Evolutionary conservation across 2,888 invertebrate genomes (phyloP), one percentile per base, ranked within the genome.

Genomic region (Taenaris catops): DNA sequence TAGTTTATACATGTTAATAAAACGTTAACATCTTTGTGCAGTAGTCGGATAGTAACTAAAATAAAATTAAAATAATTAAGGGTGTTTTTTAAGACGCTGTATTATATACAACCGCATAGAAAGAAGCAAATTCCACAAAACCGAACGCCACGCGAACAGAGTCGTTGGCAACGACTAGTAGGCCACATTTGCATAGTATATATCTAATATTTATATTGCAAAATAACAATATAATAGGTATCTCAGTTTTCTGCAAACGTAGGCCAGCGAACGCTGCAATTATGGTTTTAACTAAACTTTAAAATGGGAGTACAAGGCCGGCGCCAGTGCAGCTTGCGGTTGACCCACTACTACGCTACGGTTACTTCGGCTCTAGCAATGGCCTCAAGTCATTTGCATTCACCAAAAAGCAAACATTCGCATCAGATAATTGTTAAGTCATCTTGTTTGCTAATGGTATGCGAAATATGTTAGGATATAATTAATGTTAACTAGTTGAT

Each of bases 311-410:
- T 29, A 18, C 32, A 39, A 43, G 44, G 46, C 40, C 42, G 40
- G 45, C 45, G 40, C 36, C 40, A 46, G 45, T 55, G 51, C 51
- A 61, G 52, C 57, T 48, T 59, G 64, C 52, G 62, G 63, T 58
- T 58, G 70, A 65, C 70, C 76, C 58, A 75, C 58, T 68, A 57
- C 47, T 61, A 58, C 55, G 58, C 47, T 61, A 58, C 55, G 56
- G 49, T 66, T 59, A 64, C 60, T 60, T 34, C 28, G 16, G 29
- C 40, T 14, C 36, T 16, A 39, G 19, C 9, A 17, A 25, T 12
- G 29, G 28, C 38, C 31, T 35, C 26, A 23, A 34, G 40, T 25
- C 35, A 31, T 19, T 40, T 18, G 23, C 11, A 19, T 33, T 18
- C 34, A 16, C 14, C 18, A 23, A 28, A 28, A 24, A 18, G 27